A percentile compares a stretch with the other conserved stretches of the same genome.
Conservation (phyloP, 2,888 invertebrate species). For the Eudasyphora cyanicolor region DNA sequence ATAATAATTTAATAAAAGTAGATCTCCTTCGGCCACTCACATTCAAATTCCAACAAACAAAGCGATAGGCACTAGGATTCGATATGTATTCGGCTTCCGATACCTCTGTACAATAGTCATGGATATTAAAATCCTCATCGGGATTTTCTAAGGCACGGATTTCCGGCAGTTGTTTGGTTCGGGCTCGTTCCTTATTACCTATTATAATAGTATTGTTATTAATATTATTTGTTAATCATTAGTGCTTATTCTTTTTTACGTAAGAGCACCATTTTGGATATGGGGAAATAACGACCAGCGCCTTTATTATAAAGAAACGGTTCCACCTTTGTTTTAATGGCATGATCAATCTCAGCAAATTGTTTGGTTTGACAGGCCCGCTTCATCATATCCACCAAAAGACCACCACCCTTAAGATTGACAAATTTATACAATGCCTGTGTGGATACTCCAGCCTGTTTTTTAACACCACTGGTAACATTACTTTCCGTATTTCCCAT, state of each 20-base stretch:
- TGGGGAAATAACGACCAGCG: constrained; percentile 93
- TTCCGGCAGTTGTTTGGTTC: constrained; percentile 89
- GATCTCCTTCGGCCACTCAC: constrained; percentile 77
- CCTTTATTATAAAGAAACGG: constrained; percentile 97
- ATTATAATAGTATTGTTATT: no score
- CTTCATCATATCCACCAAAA: constrained; percentile 96
- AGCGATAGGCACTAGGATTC: constrained; percentile 87
- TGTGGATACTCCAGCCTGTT: constrained; percentile 93
- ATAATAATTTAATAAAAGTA: background rate
- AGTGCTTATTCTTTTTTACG: no score
- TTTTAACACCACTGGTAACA: constrained; percentile 96
- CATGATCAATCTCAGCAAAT: constrained; percentile 94
- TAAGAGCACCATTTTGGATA: constrained; percentile 91
- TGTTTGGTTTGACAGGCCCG: constrained; percentile 93
- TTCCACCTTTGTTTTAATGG: constrained; percentile 93
- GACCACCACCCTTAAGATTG: constrained; percentile 95
- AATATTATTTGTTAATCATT: no score
- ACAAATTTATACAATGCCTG: constrained; percentile 93
- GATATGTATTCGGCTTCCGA: constrained; percentile 83
- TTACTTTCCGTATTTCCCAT: constrained; percentile 93
- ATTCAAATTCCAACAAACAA: constrained; percentile 94
- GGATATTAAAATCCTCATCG: constrained; percentile 91
- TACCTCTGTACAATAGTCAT: constrained; percentile 87
- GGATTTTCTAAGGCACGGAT: constrained; percentile 91
- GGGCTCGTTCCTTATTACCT: constrained; percentile 88